Base-by-base conservation (phyloP, 2,888 invertebrate species). In the Salticus scenicus region DNA sequence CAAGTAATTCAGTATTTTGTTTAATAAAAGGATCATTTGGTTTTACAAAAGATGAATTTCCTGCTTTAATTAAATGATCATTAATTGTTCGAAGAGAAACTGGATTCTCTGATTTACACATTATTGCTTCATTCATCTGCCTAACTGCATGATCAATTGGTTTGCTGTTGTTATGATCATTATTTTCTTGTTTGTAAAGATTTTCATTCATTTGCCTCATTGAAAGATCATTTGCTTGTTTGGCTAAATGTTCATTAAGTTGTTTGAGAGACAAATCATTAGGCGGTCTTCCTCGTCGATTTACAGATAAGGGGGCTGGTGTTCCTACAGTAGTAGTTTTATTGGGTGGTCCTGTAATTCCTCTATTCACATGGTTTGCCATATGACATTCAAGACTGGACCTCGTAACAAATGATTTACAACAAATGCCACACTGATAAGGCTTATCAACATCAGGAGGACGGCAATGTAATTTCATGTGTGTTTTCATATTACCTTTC, bases 341-440 rank as follows among this genome's bases (percentile, higher is more conserved):
- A 33, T 86, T 86, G n/a, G n/a, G n/a, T 27, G 80, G 57, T 8
- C 78, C 75, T 17, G 86, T 76, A 28, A 86, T 86, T 47, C 86
- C 86, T 27, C 80, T 42, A 51, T 82, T 82, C 37, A 87, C 82
- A 74, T 88, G 88, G 80, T 71, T 87, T 24, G 86, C 86, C 78
- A 87, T 88, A 73, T 88, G 88, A 77, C 87, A 80, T 74, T 87
- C 83, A 27, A 88, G 69, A 81, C 87, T 87, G 31, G 87, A 84
- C 28, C 82, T 57, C 37, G 87, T 87, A 31, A 87, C 87, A 85
- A 85, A 87, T 20, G 85, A 81, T 81, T 82, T 87, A 63, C 81
- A 78, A 66, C 87, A 87, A 31, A 87, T 81, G 14, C 78, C 85
- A 81, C 87, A 87, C 24, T 84, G 87, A 69, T 85, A 87, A 41